Evolutionary conservation across 2,888 invertebrate genomes (phyloP).

Genomic region (Caenorhabditis wallacei): DNA sequence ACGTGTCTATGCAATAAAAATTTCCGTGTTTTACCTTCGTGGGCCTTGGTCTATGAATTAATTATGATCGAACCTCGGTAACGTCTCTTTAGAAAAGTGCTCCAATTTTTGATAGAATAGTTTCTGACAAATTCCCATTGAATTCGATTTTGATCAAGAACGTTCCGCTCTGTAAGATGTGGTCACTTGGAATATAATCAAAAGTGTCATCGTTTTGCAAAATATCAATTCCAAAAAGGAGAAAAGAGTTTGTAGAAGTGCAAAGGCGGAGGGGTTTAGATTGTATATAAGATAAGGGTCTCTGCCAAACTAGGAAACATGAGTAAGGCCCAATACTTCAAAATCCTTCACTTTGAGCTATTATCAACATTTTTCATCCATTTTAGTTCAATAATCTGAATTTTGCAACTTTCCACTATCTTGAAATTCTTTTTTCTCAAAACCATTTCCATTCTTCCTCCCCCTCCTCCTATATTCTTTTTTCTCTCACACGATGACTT

Average conservation of each 20-base stretch:
- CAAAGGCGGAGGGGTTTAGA: conserved; percentile 31
- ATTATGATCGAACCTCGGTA: conserved; percentile 28
- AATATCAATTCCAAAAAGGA: background rate
- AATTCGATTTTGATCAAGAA: background rate
- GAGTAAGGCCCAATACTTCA: background rate
- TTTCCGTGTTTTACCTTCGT: conserved; percentile 46
- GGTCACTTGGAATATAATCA: conserved; percentile 8
- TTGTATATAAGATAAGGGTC: conserved; percentile 26
- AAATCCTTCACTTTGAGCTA: background rate
- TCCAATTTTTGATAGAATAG: background rate
- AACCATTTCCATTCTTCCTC: background rate
- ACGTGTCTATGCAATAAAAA: conserved; percentile 35
- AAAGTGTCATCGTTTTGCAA: conserved; percentile 14
- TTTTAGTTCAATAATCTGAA: too few species aligned
- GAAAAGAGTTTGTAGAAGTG: conserved; percentile 33
- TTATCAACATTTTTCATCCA: background rate
- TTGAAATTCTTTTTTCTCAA: background rate
- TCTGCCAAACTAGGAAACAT: conserved; percentile 24
- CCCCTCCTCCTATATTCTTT: background rate
- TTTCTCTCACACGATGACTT: background rate
- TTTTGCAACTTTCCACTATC: too few species aligned
- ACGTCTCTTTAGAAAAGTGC: background rate
- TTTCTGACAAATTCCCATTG: background rate
- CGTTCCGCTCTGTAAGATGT: conserved; percentile 23
- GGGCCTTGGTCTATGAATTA: conserved; percentile 32